These are phyloP conservation scores for Drosophila funebris DNA, from an alignment of 1,140 invertebrate genomes.

Conservation along the genomic window DNA sequence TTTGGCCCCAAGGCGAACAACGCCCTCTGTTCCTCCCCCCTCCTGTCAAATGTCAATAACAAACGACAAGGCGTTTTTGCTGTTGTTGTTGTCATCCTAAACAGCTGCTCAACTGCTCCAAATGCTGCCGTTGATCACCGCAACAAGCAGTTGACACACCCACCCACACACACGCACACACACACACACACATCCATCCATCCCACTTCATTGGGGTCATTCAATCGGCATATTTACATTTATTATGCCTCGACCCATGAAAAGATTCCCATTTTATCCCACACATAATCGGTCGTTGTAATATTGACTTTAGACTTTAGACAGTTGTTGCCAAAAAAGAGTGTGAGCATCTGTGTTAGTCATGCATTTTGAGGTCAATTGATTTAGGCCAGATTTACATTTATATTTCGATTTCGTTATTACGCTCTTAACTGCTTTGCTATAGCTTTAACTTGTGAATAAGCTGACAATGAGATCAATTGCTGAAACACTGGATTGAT, in stretches of 20 bases:
- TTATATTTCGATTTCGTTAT: background rate
- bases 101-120: constrained; percentile 55
- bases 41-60: constrained; percentile 82
- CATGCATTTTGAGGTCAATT: constrained; percentile 27
- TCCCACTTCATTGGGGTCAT: constrained; percentile 30
- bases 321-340: background rate
- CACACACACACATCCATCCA: background rate
- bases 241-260: constrained; percentile 39
- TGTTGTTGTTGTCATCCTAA: constrained; percentile 29
- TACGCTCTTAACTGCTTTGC: too few species aligned
- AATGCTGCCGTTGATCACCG: constrained; percentile 47
- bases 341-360: background rate
- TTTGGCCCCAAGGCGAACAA: constrained; percentile 34
- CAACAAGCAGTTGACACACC: constrained; percentile 47
- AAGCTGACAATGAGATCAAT: too few species aligned
- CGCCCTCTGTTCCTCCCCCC: constrained; percentile 63
- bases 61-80: constrained; percentile 44
- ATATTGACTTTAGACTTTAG: constrained; percentile 41
- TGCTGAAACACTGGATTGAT: too few species aligned
- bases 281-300: constrained; percentile 49
- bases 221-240: constrained; percentile 64
- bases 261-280: constrained; percentile 23
- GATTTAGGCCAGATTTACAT: background rate
- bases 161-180: background rate
- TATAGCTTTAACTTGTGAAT: too few species aligned